Percentiles rank a stretch among this genome's conserved stretches.
Evolutionary conservation across 2,888 invertebrate genomes (phyloP).

Genomic region (Phorcus lineatus): DNA sequence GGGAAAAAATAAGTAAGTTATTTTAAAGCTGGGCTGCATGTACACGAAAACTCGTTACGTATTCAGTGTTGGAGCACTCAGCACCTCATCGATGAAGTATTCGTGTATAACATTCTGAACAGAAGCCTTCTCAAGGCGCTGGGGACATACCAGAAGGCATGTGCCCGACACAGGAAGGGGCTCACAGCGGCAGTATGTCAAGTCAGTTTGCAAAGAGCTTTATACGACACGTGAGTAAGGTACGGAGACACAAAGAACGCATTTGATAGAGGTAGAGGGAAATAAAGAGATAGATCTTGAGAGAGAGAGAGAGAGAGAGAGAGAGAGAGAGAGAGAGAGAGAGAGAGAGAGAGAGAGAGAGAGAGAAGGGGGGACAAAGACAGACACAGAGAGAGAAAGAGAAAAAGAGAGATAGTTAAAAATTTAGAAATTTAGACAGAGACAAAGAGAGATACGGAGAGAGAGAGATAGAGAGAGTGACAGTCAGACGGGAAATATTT

Average conservation of each 20-base stretch:
- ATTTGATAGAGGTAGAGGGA: background rate
- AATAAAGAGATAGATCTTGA: background rate
- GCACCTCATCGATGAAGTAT: too few species aligned
- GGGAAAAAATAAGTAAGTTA: too few species aligned
- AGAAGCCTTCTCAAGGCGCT: too few species aligned
- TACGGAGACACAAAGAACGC: background rate
- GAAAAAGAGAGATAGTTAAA: background rate
- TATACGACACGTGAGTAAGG: background rate
- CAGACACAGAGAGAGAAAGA: background rate
- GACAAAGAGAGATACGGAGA: constrained; percentile 1
- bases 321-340: background rate
- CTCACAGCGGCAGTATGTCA: background rate
- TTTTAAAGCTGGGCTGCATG: too few species aligned
- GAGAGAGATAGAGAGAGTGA: background rate
- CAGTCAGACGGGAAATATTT: background rate
- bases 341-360: constrained; percentile 6
- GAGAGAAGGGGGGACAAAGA: background rate
- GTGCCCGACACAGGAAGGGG: background rate
- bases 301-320: background rate
- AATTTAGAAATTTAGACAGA: background rate
- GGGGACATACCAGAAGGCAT: background rate
- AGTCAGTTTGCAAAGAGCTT: background rate
- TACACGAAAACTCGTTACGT: too few species aligned
- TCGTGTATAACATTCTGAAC: too few species aligned
- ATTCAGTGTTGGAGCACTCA: too few species aligned